Conservation (phyloP, 2,113 vertebrate species). For the Phyllostomus hastatus region DNA sequence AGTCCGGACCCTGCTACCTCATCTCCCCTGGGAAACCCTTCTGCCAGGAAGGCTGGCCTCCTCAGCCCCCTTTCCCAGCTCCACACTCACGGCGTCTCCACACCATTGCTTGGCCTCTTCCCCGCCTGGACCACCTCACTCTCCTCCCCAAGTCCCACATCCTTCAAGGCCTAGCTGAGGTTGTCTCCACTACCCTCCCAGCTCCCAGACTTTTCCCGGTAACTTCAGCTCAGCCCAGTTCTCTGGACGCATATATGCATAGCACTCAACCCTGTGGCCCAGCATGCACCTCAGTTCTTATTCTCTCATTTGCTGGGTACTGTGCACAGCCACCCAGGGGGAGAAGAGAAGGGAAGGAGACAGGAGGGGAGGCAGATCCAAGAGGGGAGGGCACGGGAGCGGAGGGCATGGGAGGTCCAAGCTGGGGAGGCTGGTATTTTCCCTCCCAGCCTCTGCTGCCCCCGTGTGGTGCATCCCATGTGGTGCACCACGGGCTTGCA, state of each 20-base stretch:
- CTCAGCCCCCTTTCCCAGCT: background rate
- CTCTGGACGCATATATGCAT: background rate
- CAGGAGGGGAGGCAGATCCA: background rate
- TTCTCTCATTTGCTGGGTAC: no score
- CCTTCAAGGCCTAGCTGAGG: background rate
- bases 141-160: background rate
- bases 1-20: background rate
- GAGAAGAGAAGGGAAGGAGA: background rate
- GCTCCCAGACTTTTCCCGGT: background rate
- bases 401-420: no score
- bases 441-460: background rate
- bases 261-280: accelerated
- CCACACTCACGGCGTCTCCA: background rate
- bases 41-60: background rate
- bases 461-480: background rate
- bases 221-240: background rate
- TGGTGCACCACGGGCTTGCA: background rate
- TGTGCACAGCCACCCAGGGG: accelerated
- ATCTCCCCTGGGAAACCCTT: background rate
- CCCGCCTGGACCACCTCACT: background rate
- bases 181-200: background rate
- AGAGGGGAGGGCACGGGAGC: no score
- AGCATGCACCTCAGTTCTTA: background rate
- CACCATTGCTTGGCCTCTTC: no score
- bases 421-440: no score